Base-by-base conservation (phyloP, 2,113 vertebrate species). In the Porphyrio hochstetteri region DNA sequence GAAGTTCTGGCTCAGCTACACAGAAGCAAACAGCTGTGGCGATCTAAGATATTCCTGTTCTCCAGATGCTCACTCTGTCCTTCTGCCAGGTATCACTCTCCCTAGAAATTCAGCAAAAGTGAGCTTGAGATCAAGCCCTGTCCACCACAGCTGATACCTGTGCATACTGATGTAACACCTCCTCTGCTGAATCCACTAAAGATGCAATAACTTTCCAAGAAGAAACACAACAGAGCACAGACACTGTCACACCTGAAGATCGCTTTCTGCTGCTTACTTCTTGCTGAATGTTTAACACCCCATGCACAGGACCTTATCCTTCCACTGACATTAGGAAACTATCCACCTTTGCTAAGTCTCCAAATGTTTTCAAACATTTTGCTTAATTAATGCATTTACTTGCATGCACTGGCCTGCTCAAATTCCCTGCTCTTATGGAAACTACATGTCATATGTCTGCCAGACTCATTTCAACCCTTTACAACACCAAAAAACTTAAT, bases 1-100 rank as follows among this genome's bases (percentile, higher is more conserved):
- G 74, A 80, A 94, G 82, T n/a, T 80, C 86, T 94, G 94, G 90
- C 94, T 95, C 88, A 92, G 88, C 90, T 83, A 91, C 86, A 81
- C 17, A 44, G 63, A 93, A 82, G 79, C 70, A 44, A 92, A 86
- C 92, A 95, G 88, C 90, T 96, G 96, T 2, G 72, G 86, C 4
- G 13, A 83, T 85, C 94, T 77, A 76, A 92, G 95, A 90, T 50
- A n/a, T 25, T 95, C 82, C 71, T 93, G 89, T 21, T 90, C 92
- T 95, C 88, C 95, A 96, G 92, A 85, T 93, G 90, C 82, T 95
- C 71, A 2, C 27, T 44, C 82, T 88, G 48, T 74, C 40, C 64
- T 36, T 88, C 85, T 77, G 94, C 92, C 92, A 97, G 88, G 11
- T 33, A 87, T 12, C 15, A 36, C 75, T 33, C 11, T 71, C 70